phyloP scores from a whole-genome alignment of 2,888 invertebrate genomes.

The Drosophila villosipedis region DNA sequence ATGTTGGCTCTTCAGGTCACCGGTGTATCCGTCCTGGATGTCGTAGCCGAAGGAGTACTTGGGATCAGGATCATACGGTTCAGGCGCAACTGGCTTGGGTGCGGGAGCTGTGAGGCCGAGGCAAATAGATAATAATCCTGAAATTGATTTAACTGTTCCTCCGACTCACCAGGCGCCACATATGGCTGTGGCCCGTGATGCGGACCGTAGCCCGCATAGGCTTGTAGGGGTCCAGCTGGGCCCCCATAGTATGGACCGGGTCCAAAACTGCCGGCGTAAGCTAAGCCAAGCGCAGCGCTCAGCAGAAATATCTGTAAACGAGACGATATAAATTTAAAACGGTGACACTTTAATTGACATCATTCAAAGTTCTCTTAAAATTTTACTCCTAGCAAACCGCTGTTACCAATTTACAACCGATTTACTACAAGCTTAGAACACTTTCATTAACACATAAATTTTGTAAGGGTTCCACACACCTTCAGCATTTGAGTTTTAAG shows the following conservation, averaged over 20 bases:
- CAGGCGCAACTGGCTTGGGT: conserved; percentile 79
- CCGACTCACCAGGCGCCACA: conserved; percentile 69
- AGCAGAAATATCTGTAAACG: conserved; percentile 72
- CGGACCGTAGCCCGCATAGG: conserved; percentile 74
- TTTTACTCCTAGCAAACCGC: not conserved
- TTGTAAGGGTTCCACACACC: conserved; percentile 54
- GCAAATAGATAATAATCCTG: not conserved
- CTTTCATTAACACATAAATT: not conserved
- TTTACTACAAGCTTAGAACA: not conserved
- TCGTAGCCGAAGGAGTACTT: conserved; percentile 86
- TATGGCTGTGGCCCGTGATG: conserved; percentile 67
- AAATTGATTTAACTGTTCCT: not conserved
- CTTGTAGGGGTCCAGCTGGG: conserved; percentile 66
- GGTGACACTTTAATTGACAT: not conserved
- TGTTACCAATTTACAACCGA: not conserved
- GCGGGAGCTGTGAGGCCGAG: conserved; percentile 40
- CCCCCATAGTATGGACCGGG: conserved; percentile 76
- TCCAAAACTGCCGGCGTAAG: conserved; percentile 77
- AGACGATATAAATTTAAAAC: not conserved
- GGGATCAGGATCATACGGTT: conserved; percentile 84
- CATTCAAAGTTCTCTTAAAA: not conserved
- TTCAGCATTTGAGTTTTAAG: conserved; percentile 76
- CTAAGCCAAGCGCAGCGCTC: conserved; percentile 72
- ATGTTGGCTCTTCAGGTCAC: conserved; percentile 87
- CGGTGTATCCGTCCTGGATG: conserved; percentile 86